These are phyloP conservation scores for Anagrus nilaparvatae DNA, from an alignment of 1,140 invertebrate genomes.

Conservation along the genomic window DNA sequence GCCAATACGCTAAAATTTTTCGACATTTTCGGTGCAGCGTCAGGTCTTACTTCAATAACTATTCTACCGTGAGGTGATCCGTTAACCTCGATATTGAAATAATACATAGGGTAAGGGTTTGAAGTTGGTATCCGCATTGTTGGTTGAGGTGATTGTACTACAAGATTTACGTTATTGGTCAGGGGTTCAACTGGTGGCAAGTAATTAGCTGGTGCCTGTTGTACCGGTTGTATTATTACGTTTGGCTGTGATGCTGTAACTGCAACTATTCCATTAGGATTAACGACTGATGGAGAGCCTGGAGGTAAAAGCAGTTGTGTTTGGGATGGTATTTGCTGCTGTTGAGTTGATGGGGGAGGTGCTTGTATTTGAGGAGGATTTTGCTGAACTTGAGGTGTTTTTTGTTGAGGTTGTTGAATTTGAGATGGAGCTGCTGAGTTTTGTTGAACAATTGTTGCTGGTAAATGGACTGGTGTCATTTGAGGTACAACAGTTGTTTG, in stretches of 20 bases:
- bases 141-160: conserved; percentile 36
- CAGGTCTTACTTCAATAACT: conserved; percentile 72
- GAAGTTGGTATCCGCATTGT: conserved; percentile 37
- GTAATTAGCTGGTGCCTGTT: conserved; percentile 31
- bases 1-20: conserved; percentile 78
- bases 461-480: too few species aligned
- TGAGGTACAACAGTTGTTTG: too few species aligned
- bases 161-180: conserved; percentile 31
- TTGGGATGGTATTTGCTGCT: too few species aligned
- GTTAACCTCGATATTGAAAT: conserved; percentile 67
- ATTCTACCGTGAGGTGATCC: conserved; percentile 60
- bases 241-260: conserved; percentile 30
- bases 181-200: conserved; percentile 19
- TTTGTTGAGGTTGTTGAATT: background rate
- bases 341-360: conserved; percentile 20
- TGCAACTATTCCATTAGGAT: too few species aligned
- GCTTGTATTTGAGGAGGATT: conserved; percentile 15
- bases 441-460: too few species aligned
- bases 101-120: conserved; percentile 59
- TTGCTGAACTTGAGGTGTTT: background rate
- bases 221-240: conserved; percentile 34
- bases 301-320: conserved; percentile 36
- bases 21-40: conserved; percentile 81
- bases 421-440: conserved; percentile 2
- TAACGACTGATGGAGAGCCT: conserved; percentile 36